phyloP scores from a whole-genome alignment of 2,888 invertebrate species.

The Folsomia manolachei region DNA sequence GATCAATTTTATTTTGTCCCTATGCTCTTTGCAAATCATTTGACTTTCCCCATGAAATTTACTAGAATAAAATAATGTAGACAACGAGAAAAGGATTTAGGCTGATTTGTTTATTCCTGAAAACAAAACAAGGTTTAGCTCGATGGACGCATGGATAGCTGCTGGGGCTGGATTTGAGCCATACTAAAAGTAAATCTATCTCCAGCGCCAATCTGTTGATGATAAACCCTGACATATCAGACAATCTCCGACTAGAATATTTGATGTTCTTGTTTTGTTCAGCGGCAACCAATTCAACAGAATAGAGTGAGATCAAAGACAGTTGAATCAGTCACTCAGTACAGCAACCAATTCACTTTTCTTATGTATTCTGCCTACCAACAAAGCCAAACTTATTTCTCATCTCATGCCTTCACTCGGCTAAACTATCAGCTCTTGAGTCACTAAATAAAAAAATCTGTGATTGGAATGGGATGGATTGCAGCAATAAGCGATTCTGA shows the following conservation, averaged over 20 bases:
- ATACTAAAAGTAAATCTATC: slow-evolving; percentile 3
- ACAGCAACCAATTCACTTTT: slow-evolving; percentile 15
- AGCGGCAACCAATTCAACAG: background rate
- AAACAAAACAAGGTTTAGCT: background rate
- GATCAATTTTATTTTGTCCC: no score
- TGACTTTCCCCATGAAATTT: background rate
- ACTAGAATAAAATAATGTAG: background rate
- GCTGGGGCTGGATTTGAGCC: no score
- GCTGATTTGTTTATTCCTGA: background rate
- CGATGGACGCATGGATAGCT: no score
- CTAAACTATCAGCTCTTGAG: no score
- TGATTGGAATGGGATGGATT: background rate
- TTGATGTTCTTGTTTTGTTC: background rate
- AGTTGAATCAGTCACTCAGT: no score
- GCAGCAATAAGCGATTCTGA: background rate
- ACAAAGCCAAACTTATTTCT: no score
- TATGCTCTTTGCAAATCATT: background rate
- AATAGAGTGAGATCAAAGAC: slow-evolving; percentile 15
- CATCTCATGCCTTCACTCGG: background rate
- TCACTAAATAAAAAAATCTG: no score
- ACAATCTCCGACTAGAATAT: background rate
- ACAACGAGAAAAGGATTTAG: background rate
- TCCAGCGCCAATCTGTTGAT: background rate
- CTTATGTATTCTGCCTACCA: background rate
- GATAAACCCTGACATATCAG: slow-evolving; percentile 16